Base-by-base conservation (phyloP, 2,797 vertebrate species). In the Atherinosoma microstoma region DNA sequence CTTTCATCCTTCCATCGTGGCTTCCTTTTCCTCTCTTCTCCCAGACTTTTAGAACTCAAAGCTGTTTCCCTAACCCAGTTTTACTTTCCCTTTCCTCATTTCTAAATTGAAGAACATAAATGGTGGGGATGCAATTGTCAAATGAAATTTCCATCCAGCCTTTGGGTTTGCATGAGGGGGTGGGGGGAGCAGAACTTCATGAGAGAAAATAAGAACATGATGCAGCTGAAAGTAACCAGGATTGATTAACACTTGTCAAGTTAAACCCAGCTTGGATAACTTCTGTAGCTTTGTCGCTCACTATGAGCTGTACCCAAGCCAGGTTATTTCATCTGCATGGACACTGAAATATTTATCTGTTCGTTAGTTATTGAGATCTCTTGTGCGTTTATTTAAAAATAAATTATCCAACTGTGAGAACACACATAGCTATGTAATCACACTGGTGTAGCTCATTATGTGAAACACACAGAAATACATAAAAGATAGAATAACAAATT, bases 101-200 rank as follows among this genome's bases (percentile, higher is more conserved):
- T 83, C 53, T 76, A 57, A 82, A 81, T 77, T 75, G 65, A 65
- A 47, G 63, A 70, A 77, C 42, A 70, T 84, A 61, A 84, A 77
- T 84, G 69, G 79, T 73, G 51, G 58, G 68, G 38, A 76, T 75
- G 35, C 53, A 73, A 42, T 68, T 65, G 65, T 74, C 75, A 83
- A 58, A 67, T 51, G 64, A 83, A 76, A 88, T 84, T 76, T 75
- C 36, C 6, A 1, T 63, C 66, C 24, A 32, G 64, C 68, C 80
- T 78, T 61, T 49, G 75, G 38, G 32, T 73, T 20, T 60, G 60
- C 36, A 12, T 29, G 45, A 27, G 27, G 36, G 9, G 4, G 27
- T 29, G 29, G 22, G 56, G 30, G 18, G 20, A 68, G 56, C 12
- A 47, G 34, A 7, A 29, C 8, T 79, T 67, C 2, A 34, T 54